These are phyloP conservation scores for Himalopsyche tibetana DNA, from an alignment of 2,888 invertebrate genomes.

Conservation along the genomic window DNA sequence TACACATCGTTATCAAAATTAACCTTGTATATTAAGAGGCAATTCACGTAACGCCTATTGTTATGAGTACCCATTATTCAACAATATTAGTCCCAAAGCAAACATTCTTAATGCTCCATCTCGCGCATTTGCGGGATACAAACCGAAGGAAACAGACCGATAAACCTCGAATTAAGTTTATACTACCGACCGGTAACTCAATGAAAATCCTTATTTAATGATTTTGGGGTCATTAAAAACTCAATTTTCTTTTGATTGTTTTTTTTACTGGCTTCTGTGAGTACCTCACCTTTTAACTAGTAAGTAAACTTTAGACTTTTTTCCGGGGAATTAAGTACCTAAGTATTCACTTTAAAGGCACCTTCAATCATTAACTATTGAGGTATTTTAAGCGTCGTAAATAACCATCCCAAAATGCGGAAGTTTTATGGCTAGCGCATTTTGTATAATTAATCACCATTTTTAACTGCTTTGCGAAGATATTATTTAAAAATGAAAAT, in stretches of 20 bases:
- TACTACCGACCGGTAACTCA: constrained; percentile 13
- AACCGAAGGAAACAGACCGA: constrained; percentile 18
- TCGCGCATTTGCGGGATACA: constrained; percentile 10
- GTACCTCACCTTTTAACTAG: constrained; percentile 13
- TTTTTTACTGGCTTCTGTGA: neutral
- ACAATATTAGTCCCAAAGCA: constrained; percentile 41
- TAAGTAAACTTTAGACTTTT: constrained; percentile 10
- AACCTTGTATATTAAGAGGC: constrained; percentile 34
- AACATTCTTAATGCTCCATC: constrained; percentile 19
- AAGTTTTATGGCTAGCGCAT: neutral
- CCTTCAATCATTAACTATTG: neutral
- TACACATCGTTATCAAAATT: constrained; percentile 30
- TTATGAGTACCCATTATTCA: constrained; percentile 36
- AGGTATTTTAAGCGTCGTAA: neutral
- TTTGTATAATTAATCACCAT: too few relatives aligned
- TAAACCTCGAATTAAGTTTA: constrained; percentile 34
- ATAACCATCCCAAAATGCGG: neutral
- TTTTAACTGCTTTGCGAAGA: too few relatives aligned
- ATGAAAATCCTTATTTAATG: constrained; percentile 26
- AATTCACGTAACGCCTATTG: constrained; percentile 40
- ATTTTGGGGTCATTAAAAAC: constrained; percentile 19
- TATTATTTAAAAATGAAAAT: too few relatives aligned
- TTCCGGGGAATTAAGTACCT: neutral
- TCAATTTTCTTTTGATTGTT: constrained; percentile 23
- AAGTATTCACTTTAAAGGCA: neutral